Conservation (phyloP, 2,888 invertebrate genomes). For the Leptinotarsa rubiginosa region DNA sequence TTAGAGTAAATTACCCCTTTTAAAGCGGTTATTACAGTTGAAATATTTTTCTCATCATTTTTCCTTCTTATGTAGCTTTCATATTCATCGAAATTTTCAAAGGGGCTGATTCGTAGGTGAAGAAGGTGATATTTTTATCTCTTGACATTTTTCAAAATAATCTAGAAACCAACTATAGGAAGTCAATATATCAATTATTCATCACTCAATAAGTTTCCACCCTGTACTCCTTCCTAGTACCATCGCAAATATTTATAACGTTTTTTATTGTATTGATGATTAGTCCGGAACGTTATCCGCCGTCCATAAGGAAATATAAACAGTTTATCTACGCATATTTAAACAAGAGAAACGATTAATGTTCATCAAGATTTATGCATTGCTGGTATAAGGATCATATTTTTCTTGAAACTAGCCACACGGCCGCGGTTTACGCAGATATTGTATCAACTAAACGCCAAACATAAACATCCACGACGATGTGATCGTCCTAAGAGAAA, state of each 20-base stretch:
- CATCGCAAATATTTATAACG: neutral
- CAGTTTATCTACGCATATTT: constrained; percentile 12
- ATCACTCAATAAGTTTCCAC: no score
- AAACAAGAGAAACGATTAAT: neutral
- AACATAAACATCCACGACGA: constrained; percentile 22
- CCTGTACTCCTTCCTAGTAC: neutral
- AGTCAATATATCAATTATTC: no score
- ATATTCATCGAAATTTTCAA: no score
- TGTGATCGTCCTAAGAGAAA: constrained; percentile 8
- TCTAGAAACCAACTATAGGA: no score
- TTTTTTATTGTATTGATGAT: neutral
- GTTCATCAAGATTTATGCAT: constrained; percentile 14
- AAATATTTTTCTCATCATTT: no score
- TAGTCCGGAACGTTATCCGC: neutral
- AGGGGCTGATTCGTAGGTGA: no score
- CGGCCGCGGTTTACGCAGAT: constrained; percentile 39
- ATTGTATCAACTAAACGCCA: constrained; percentile 31
- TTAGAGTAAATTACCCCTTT: no score
- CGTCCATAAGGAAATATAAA: constrained; percentile 9
- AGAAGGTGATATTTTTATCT: no score
- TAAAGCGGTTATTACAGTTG: no score
- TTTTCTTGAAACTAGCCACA: constrained; percentile 21
- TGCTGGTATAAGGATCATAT: constrained; percentile 16
- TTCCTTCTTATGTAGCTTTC: no score
- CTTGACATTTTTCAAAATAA: no score